These are phyloP conservation scores for Nebria salina DNA, from an alignment of 2,888 invertebrate species.

Conservation along the genomic window DNA sequence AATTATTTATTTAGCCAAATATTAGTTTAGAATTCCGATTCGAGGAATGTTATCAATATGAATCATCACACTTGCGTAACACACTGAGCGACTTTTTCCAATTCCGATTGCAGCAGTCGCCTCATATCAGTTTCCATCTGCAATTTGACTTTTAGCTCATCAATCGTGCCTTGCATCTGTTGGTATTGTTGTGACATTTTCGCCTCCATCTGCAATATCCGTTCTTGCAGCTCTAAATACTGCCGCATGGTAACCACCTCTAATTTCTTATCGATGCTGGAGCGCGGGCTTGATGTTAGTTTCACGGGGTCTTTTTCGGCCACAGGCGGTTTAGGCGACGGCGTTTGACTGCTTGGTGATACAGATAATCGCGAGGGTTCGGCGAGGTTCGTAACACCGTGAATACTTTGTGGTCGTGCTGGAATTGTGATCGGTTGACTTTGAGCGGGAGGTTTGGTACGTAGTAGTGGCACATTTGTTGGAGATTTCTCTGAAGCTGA, in stretches of 20 bases:
- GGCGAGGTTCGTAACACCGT: constrained; percentile 49
- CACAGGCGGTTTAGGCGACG: constrained; percentile 46
- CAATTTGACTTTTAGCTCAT: constrained; percentile 71
- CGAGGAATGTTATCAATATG: constrained; percentile 31
- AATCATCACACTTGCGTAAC: constrained; percentile 74
- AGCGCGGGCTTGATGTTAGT: constrained; percentile 41
- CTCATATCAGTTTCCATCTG: constrained; percentile 73
- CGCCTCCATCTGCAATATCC: constrained; percentile 68
- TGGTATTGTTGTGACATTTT: constrained; percentile 69
- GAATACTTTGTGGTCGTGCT: constrained; percentile 51
- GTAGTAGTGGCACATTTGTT: constrained; percentile 49
- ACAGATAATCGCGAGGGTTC: constrained; percentile 28
- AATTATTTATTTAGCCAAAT: not conserved
- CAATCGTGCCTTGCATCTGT: constrained; percentile 70
- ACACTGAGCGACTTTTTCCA: constrained; percentile 76
- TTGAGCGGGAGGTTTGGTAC: constrained; percentile 50
- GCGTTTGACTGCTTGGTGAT: constrained; percentile 31
- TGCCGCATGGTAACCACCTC: constrained; percentile 54
- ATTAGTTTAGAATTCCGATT: not conserved
- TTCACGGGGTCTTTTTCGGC: constrained; percentile 45
- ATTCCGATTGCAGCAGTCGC: constrained; percentile 70
- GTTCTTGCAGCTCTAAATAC: constrained; percentile 59
- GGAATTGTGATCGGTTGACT: constrained; percentile 46
- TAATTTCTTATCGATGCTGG: constrained; percentile 44
- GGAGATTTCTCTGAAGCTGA: constrained; percentile 52